These are phyloP conservation scores for Eupleurogrammus muticus DNA, from an alignment of 2,797 vertebrate species.

Conservation along the genomic window DNA sequence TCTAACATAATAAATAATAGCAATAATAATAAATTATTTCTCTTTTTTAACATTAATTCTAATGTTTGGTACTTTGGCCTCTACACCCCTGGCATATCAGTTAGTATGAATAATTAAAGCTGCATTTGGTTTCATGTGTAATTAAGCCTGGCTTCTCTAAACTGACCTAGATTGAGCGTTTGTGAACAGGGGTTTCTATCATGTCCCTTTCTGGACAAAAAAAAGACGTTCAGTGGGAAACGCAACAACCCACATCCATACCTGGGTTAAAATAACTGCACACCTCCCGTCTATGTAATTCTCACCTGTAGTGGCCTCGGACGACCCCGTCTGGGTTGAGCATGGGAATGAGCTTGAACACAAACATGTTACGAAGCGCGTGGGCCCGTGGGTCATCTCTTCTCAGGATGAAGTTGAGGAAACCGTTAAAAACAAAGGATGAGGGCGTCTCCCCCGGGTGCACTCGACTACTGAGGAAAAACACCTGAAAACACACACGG, in stretches of 20 bases:
- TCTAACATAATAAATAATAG: no score
- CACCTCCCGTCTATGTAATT: background rate
- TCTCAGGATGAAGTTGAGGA: slow-evolving; percentile 94
- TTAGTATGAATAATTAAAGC: slow-evolving; percentile 1
- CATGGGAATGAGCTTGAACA: slow-evolving; percentile 99
- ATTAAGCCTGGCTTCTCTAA: background rate
- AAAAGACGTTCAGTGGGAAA: no score
- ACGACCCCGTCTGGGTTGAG: slow-evolving; percentile 96
- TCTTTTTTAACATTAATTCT: no score
- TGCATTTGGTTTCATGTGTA: slow-evolving; percentile 2
- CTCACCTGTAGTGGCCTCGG: slow-evolving; percentile 94
- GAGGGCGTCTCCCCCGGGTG: slow-evolving; percentile 97
- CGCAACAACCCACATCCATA: no score
- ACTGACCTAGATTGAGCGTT: no score
- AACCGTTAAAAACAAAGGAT: slow-evolving; percentile 97
- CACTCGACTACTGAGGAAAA: slow-evolving; percentile 97
- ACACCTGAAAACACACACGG: slow-evolving; percentile 84
- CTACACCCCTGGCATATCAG: background rate
- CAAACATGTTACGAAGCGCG: slow-evolving; percentile 91
- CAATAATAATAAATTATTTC: no score
- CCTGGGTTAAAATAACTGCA: no score
- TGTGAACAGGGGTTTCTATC: no score
- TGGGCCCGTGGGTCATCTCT: slow-evolving; percentile 94
- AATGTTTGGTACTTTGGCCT: no score
- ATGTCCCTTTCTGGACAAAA: no score